Conservation (phyloP, 2,797 vertebrate genomes). For the Hapalemur alaotrensis region DNA sequence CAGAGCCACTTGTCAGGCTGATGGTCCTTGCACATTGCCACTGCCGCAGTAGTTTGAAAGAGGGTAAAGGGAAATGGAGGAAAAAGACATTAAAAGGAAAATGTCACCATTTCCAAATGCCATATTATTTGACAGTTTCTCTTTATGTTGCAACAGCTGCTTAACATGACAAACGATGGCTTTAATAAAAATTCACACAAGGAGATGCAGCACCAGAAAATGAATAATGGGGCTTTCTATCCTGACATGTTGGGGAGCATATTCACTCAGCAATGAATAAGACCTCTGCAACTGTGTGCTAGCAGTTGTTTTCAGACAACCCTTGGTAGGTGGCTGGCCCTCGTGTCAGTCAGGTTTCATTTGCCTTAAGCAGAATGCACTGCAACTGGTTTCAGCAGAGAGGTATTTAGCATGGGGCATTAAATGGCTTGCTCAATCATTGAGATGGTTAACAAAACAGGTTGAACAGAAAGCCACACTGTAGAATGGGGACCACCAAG, state of each 20-base stretch:
- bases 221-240: slow-evolving; percentile 57
- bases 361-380: not conserved
- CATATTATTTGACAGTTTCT: slow-evolving; percentile 71
- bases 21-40: not conserved
- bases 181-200: slow-evolving; percentile 65
- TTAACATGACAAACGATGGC: slow-evolving; percentile 80
- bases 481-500: not conserved
- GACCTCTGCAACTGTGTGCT: not conserved
- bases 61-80: slow-evolving; percentile 32
- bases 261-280: not conserved
- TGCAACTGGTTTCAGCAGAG: not conserved
- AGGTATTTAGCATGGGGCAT: not conserved
- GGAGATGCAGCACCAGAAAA: slow-evolving; percentile 55
- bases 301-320: not conserved
- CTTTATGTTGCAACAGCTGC: slow-evolving; percentile 80
- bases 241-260: not conserved
- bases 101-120: slow-evolving; percentile 70
- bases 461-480: not conserved
- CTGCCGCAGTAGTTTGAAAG: slow-evolving; percentile 59
- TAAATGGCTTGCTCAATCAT: not conserved
- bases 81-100: slow-evolving; percentile 73
- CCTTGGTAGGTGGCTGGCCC: not conserved
- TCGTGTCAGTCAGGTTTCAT: not conserved
- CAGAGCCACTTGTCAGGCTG: slow-evolving; percentile 52
- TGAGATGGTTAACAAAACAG: not conserved